These are phyloP conservation scores for Digitonthophagus gazella DNA, from an alignment of 2,888 invertebrate genomes.

Conservation along the genomic window DNA sequence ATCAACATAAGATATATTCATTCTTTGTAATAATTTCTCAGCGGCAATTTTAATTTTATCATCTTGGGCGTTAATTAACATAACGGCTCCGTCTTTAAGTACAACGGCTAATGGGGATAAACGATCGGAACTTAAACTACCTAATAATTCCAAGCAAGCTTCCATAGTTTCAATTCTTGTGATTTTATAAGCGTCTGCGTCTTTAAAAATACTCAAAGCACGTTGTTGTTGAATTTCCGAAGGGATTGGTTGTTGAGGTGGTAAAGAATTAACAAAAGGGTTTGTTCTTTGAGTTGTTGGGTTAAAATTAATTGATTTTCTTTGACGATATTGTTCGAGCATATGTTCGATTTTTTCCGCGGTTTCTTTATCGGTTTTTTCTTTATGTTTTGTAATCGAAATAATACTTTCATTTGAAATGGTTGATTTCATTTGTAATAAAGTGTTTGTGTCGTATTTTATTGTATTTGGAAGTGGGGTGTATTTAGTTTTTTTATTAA, in stretches of 20 bases:
- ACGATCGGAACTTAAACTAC: slow-evolving; percentile 47
- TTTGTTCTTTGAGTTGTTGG: slow-evolving; percentile 25
- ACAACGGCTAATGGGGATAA: slow-evolving; percentile 47
- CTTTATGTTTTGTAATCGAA: slow-evolving; percentile 37
- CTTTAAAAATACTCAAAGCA: slow-evolving; percentile 79
- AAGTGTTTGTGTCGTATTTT: slow-evolving; percentile 47
- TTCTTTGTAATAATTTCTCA: slow-evolving; percentile 46
- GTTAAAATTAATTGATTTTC: slow-evolving; percentile 46
- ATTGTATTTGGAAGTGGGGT: slow-evolving; percentile 37
- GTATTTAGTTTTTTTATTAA: slow-evolving; percentile 44
- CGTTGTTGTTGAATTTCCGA: slow-evolving; percentile 83
- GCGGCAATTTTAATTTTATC: slow-evolving; percentile 49
- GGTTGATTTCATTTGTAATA: slow-evolving; percentile 45
- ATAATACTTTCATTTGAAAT: slow-evolving; percentile 38
- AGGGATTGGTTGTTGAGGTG: slow-evolving; percentile 70
- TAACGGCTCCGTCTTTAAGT: slow-evolving; percentile 48
- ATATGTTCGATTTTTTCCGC: slow-evolving; percentile 52
- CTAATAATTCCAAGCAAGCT: slow-evolving; percentile 74
- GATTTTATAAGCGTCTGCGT: slow-evolving; percentile 80
- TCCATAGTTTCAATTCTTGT: slow-evolving; percentile 84
- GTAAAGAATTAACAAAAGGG: slow-evolving; percentile 40
- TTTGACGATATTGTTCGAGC: slow-evolving; percentile 56
- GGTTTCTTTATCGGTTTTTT: slow-evolving; percentile 41
- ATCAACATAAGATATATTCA: slow-evolving; percentile 50
- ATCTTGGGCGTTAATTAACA: slow-evolving; percentile 47